Conservation (phyloP, 2,888 invertebrate genomes). For the Amphipyra berbera region DNA sequence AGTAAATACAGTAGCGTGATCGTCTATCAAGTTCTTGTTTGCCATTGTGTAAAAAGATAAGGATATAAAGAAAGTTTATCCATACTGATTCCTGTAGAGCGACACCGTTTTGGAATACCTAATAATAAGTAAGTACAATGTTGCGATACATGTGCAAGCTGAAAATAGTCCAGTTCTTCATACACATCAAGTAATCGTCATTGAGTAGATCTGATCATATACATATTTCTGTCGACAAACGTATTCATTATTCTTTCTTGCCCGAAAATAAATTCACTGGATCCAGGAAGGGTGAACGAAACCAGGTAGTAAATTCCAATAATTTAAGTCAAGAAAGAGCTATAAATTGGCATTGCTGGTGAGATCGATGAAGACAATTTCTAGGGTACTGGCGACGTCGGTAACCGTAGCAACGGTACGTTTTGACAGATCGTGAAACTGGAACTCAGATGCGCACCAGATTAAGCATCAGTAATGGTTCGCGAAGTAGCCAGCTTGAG, state of each 20-base stretch:
- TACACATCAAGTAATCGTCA: neutral
- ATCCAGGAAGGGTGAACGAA: neutral
- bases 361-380: slow-evolving; percentile 45
- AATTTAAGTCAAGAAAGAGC: slow-evolving; percentile 18
- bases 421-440: slow-evolving; percentile 58
- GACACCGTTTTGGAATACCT: slow-evolving; percentile 23
- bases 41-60: slow-evolving; percentile 18
- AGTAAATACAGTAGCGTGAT: slow-evolving; percentile 48
- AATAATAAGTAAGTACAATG: slow-evolving; percentile 4
- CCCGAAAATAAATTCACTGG: neutral
- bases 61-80: slow-evolving; percentile 26
- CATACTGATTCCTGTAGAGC: slow-evolving; percentile 13
- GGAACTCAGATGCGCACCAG: slow-evolving; percentile 54
- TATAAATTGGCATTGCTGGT: slow-evolving; percentile 23
- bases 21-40: slow-evolving; percentile 34
- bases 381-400: slow-evolving; percentile 38
- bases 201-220: too few relatives aligned
- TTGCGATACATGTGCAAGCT: slow-evolving; percentile 15
- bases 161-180: slow-evolving; percentile 19
- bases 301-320: slow-evolving; percentile 5
- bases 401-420: slow-evolving; percentile 58
- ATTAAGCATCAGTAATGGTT: slow-evolving; percentile 54
- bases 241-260: slow-evolving; percentile 1
- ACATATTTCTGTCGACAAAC: neutral
- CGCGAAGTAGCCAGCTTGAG: slow-evolving; percentile 34